Evolutionary conservation across 2,888 invertebrate species (phyloP).

Genomic region (Cactoblastis cactorum): DNA sequence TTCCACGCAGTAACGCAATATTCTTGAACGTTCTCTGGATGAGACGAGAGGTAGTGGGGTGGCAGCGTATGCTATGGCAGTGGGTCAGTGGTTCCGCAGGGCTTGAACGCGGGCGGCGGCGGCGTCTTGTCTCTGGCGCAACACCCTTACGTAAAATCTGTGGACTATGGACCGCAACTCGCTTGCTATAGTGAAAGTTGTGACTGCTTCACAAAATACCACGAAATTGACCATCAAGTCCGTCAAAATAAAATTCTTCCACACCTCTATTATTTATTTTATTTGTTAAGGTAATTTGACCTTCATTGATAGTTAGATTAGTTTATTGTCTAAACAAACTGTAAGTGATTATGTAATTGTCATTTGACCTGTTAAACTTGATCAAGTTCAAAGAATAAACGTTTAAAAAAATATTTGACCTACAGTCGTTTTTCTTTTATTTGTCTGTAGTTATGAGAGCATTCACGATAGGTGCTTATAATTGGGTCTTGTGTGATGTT

Average conservation of each 20-base stretch:
- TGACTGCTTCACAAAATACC: conserved; percentile 50
- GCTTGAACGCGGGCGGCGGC: conserved; percentile 51
- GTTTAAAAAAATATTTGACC: conserved; percentile 18
- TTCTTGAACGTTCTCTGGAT: conserved; percentile 40
- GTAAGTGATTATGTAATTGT: neutral
- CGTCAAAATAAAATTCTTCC: neutral
- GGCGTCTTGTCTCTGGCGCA: conserved; percentile 57
- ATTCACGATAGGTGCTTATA: conserved; percentile 12
- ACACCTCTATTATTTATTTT: neutral
- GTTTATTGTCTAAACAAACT: neutral
- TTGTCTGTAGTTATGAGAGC: conserved; percentile 2
- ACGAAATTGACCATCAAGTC: conserved; percentile 41
- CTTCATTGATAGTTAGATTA: neutral
- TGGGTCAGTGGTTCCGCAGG: conserved; percentile 76
- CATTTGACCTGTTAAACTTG: neutral
- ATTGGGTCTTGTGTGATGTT: neutral
- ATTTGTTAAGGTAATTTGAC: neutral
- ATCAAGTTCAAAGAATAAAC: neutral
- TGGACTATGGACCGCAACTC: conserved; percentile 48
- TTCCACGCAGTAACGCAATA: conserved; percentile 37
- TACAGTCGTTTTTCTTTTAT: conserved; percentile 1
- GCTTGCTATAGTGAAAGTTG: conserved; percentile 62
- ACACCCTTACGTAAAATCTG: conserved; percentile 73
- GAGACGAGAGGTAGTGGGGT: conserved; percentile 49
- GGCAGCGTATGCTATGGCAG: conserved; percentile 53